Conservation (phyloP, 2,113 vertebrate species). For the Arvicanthis niloticus region DNA sequence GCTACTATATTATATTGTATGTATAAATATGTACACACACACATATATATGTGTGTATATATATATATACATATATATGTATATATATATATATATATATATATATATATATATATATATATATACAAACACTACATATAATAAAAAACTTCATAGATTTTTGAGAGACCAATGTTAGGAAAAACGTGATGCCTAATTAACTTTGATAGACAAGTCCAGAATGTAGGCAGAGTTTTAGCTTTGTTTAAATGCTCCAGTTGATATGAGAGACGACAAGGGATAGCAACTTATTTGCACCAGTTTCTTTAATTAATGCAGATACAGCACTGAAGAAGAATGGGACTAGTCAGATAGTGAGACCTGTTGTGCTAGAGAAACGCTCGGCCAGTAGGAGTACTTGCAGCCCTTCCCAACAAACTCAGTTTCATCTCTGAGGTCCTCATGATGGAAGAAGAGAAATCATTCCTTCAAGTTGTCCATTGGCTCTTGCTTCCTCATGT, state of each 20-base stretch:
- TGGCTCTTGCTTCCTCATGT: not conserved
- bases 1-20: too few relatives aligned
- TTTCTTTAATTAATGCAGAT: not conserved
- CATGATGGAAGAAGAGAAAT: not conserved
- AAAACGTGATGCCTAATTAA: not conserved
- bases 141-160: not conserved
- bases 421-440: not conserved
- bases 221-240: not conserved
- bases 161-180: not conserved
- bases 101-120: not conserved
- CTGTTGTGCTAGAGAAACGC: not conserved
- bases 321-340: not conserved
- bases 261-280: not conserved
- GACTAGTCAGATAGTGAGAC: not conserved
- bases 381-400: not conserved
- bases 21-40: too few relatives aligned
- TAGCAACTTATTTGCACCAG: not conserved
- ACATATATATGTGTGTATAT: too few relatives aligned
- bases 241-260: not conserved
- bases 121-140: too few relatives aligned
- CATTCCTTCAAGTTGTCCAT: not conserved
- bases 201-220: not conserved
- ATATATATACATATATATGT: too few relatives aligned
- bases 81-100: too few relatives aligned
- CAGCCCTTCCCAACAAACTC: not conserved